Base-by-base conservation (phyloP, 2,113 vertebrate genomes). In the Cephalopholis sonnerati region DNA sequence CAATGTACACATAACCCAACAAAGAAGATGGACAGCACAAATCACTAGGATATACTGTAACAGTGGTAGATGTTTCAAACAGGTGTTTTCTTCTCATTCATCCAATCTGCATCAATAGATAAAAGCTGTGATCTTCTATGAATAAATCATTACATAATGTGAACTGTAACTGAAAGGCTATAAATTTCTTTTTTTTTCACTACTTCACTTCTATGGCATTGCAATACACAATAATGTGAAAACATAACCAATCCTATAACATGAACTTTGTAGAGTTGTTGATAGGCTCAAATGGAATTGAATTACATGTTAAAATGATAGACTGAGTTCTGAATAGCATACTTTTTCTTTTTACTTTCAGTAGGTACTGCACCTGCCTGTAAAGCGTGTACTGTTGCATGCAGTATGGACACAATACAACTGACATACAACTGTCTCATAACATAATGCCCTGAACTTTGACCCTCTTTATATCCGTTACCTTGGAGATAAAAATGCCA, bases 1-100 rank as follows among this genome's bases (percentile, higher is more conserved):
- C 85, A 4, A 91, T 93, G 92, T 91, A 93, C 79, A 92, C 89
- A 1, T 93, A 81, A 88, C 1, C 8, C 24, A 48, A 64, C 39
- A 25, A n/a, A 32, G 76, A 58, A 1, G 16, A 48, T 17, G 15
- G 41, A 58, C 69, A 17, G 13, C 10, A 16, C 4, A 25, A 29
- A 36, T 36, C 54, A 27, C 24, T 32, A 63, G 15, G 44, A 71
- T 2, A 22, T 4, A n/a, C n/a, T n/a, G n/a, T n/a, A 10, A 29
- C 48, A 39, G 7, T 7, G 65, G 4, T 12, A 50, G 3, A 63
- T 22, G 5, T 48, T 25, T 53, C 4, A 46, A 57, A 13, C 24
- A 0, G 41, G 8, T 24, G 11, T 39, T 20, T 71, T 20, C 18
- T n/a, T 54, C 50, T n/a, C 20, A 62, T 68, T 51, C 71, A n/a